phyloP scores from a whole-genome alignment of 2,888 invertebrate species.

The Carabus problematicus region DNA sequence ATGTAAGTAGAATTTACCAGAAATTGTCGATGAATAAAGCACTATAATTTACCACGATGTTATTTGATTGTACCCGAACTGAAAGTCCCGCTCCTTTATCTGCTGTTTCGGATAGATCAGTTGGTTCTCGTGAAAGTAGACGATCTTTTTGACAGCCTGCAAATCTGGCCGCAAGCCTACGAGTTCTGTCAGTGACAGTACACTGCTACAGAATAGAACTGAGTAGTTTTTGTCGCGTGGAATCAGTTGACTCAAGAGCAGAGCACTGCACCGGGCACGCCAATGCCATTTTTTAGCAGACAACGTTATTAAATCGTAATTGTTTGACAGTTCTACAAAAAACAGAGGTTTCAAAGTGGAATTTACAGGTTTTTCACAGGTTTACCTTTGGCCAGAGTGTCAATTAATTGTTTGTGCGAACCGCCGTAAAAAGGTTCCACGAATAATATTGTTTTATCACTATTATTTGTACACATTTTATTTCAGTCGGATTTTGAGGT shows the following conservation, averaged over 20 bases:
- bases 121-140: constrained; percentile 83
- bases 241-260: constrained; percentile 68
- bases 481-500: too few relatives aligned
- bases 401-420: constrained; percentile 73
- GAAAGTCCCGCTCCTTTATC: constrained; percentile 73
- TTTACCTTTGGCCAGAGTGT: constrained; percentile 56
- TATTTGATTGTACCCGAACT: constrained; percentile 79
- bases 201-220: constrained; percentile 71
- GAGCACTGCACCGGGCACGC: constrained; percentile 72
- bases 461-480: neutral
- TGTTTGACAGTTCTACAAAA: constrained; percentile 48
- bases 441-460: constrained; percentile 58
- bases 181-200: constrained; percentile 74
- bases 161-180: constrained; percentile 72
- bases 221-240: constrained; percentile 63
- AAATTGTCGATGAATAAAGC: too few relatives aligned
- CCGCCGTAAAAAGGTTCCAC: constrained; percentile 78
- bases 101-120: constrained; percentile 72
- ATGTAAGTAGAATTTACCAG: too few relatives aligned
- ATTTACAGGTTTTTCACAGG: constrained; percentile 37
- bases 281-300: constrained; percentile 81
- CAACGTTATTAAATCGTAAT: constrained; percentile 64
- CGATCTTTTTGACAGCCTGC: constrained; percentile 65
- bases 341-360: constrained; percentile 45
- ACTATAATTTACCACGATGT: constrained; percentile 66